phyloP scores from a whole-genome alignment of 2,797 vertebrate genomes.

The Ctenopoma multispine region DNA sequence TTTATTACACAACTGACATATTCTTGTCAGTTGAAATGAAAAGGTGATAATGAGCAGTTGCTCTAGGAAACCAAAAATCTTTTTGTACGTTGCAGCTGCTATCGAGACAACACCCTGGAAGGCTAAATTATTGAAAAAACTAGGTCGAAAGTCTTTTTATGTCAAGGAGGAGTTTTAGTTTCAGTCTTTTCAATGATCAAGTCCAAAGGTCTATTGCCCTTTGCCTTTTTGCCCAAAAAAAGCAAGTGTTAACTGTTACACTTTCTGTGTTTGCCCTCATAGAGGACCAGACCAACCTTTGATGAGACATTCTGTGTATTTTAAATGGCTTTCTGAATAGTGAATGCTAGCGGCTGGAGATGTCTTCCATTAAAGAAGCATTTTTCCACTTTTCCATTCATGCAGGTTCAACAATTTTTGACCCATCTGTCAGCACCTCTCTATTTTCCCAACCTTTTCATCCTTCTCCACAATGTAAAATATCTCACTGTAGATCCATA shows the following conservation, averaged over 20 bases:
- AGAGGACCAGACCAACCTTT: not conserved
- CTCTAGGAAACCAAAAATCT: slow-evolving; percentile 13
- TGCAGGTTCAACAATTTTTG: slow-evolving; percentile 11
- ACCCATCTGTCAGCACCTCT: not conserved
- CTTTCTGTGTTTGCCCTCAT: not conserved
- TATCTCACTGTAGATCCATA: not conserved
- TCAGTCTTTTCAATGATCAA: slow-evolving; percentile 3
- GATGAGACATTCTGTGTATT: not conserved
- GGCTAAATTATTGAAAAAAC: slow-evolving; percentile 15
- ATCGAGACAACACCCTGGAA: not conserved
- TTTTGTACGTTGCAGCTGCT: slow-evolving; percentile 22
- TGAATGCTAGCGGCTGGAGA: not conserved
- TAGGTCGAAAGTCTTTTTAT: slow-evolving; percentile 21
- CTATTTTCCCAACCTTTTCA: not conserved
- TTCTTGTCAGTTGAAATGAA: not conserved
- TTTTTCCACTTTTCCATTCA: not conserved
- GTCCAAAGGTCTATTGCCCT: slow-evolving; percentile 14
- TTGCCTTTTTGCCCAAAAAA: slow-evolving; percentile 1
- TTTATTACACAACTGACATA: not conserved
- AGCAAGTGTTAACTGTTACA: not conserved
- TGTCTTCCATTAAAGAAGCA: not conserved
- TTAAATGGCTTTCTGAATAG: slow-evolving; percentile 14
- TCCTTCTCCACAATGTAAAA: not conserved
- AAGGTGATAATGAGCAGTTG: not conserved
- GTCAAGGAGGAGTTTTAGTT: slow-evolving; percentile 17